Evolutionary conservation across 37 sponge, comb jelly and placozoan genomes (phyloP), one percentile per base, ranked within the genome.

Genomic region (Ianthella basta): DNA sequence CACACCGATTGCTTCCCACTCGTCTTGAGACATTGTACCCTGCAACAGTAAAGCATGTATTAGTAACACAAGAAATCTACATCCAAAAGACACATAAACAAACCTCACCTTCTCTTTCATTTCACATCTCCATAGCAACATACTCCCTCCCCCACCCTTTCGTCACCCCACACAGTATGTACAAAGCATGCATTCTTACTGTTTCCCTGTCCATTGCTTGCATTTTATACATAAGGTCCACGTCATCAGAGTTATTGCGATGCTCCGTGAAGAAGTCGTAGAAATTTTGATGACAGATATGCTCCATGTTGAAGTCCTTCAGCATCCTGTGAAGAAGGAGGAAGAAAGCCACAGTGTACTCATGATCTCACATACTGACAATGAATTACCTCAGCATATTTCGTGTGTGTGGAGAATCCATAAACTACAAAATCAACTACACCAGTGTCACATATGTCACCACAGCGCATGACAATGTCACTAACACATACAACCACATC

Each of bases 1-100:
- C 35, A 32, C 30, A 63, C 95, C 94, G 19, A 97, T 86, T 15
- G 86, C 97, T 37, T 93, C 94, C 97, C 97, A 97, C 53, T 93
- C 87, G 3, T 61, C 88, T 53, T 24, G 10, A 40, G 91, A 88
- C 82, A 97, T 87, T 0, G 97, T 93, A 33, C 94, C 97, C 94
- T 93, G 86, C 18, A 56, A 8, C 21, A 54, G 33, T 13, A 0
- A 82, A 37, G 55, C 20, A 32, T 30, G 69, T 4, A 61, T 24
- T 13, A 2, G 65, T 63, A 63, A 63, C 27, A 27, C 65, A 63
- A 13, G 27, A 2, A 29, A 13, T 3, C 8, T 63, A 63, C 12
- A 63, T 10, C 4, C 3, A 5, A 10, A 63, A 29, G 8, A 63
- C 27, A 3, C 24, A 63, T 5, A 63, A 10, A n/a, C n/a, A n/a